These are phyloP conservation scores for Ptilonorhynchus violaceus DNA, from an alignment of 2,113 vertebrate genomes.

Conservation along the genomic window DNA sequence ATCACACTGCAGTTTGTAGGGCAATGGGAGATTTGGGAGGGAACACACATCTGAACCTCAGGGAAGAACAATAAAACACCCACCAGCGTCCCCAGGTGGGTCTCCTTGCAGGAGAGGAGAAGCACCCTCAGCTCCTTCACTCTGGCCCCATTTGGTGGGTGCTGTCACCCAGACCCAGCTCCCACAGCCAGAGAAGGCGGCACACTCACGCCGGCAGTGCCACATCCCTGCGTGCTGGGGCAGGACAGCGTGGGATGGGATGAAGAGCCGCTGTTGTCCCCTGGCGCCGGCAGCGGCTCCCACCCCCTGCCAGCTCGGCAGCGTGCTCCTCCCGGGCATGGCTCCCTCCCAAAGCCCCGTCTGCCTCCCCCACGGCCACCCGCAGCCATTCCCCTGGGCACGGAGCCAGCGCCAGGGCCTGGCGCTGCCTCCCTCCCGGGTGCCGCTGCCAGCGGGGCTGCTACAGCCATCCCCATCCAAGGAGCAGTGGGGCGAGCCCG, in stretches of 20 bases:
- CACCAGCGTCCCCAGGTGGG: not conserved
- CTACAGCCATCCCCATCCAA: not conserved
- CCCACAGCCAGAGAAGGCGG: accelerated
- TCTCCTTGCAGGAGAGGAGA: not conserved
- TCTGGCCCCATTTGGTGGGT: accelerated
- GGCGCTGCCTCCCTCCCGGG: not conserved
- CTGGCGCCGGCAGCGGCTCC: not conserved
- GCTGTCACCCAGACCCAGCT: not conserved
- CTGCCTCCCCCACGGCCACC: not conserved
- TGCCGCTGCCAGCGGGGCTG: not conserved
- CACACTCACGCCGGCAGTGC: accelerated
- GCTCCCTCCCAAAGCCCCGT: not conserved
- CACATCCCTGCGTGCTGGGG: accelerated
- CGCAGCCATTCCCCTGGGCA: not conserved
- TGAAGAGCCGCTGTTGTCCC: not conserved
- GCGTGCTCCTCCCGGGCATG: accelerated
- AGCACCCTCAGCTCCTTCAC: not conserved
- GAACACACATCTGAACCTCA: not conserved
- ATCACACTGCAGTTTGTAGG: too few relatives aligned
- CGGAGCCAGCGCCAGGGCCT: not conserved
- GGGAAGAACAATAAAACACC: not conserved
- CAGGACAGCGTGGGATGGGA: not conserved
- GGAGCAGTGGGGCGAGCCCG: not conserved
- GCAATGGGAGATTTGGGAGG: not conserved
- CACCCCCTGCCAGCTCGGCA: not conserved